phyloP scores from a whole-genome alignment of 2,888 invertebrate species.

The Cotesia congregata region DNA sequence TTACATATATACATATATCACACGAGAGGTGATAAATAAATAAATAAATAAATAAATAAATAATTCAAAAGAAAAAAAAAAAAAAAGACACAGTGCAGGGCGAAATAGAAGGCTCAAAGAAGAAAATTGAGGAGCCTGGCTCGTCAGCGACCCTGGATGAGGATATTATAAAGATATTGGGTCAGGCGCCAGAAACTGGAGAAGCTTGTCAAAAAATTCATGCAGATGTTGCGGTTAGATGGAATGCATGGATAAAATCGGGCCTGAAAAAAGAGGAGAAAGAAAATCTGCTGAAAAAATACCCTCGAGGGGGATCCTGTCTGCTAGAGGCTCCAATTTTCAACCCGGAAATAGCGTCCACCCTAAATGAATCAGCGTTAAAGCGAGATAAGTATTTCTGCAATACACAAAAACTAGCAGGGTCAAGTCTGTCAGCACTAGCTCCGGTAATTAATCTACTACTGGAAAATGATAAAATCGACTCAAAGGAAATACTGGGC shows the following conservation, averaged over 20 bases:
- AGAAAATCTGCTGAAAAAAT: constrained; percentile 33
- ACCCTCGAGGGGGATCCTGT: constrained; percentile 18
- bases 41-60: too few species aligned
- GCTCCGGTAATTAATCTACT: constrained; percentile 23
- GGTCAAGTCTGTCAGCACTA: constrained; percentile 26
- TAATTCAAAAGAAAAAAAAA: too few species aligned
- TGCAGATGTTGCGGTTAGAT: constrained; percentile 13
- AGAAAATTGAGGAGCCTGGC: too few species aligned
- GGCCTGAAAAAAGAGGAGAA: constrained; percentile 26
- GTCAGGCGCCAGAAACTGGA: constrained; percentile 21
- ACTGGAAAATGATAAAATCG: constrained; percentile 20
- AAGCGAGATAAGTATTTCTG: constrained; percentile 29
- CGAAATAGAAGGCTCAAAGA: too few species aligned
- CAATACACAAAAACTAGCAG: constrained; percentile 26
- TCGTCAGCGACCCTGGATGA: too few species aligned
- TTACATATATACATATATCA: too few species aligned
- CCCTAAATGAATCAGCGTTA: constrained; percentile 19
- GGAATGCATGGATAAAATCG: constrained; percentile 20
- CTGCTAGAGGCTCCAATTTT: constrained; percentile 26
- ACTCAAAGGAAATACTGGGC: constrained; percentile 29
- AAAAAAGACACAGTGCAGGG: too few species aligned
- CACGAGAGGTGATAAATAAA: too few species aligned
- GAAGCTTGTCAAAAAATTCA: constrained; percentile 21
- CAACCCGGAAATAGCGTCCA: constrained; percentile 19
- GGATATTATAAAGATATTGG: constrained; percentile 25